Evolutionary conservation across 2,113 vertebrate species (phyloP).

Genomic region (Eulacestoma nigropectus): DNA sequence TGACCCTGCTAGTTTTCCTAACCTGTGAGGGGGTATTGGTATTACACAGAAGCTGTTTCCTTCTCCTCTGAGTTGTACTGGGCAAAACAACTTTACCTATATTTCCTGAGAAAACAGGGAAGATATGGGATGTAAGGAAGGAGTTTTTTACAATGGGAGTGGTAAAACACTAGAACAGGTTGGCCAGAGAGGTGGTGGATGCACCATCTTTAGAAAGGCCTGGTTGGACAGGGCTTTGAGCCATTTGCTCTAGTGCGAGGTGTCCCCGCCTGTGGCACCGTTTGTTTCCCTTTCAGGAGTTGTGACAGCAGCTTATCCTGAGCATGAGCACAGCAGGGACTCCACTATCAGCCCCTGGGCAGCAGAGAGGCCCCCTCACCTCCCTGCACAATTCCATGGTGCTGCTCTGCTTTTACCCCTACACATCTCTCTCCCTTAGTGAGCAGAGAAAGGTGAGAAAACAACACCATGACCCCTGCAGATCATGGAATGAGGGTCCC

Average conservation of each 20-base stretch:
- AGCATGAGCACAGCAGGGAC: background rate
- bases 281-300: background rate
- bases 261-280: rapidly evolving
- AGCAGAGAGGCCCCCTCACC: background rate
- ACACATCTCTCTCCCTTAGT: rapidly evolving
- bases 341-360: rapidly evolving
- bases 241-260: background rate
- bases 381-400: rapidly evolving
- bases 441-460: background rate
- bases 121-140: no score
- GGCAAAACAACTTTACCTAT: background rate
- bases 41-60: background rate
- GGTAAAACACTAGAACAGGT: background rate
- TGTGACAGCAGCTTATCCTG: background rate
- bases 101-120: background rate
- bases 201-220: background rate
- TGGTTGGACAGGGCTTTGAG: background rate
- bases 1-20: background rate
- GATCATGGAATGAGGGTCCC: background rate
- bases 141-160: background rate
- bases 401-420: background rate
- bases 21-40: background rate
- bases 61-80: background rate
- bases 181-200: background rate
- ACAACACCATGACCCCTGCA: background rate